phyloP scores from a whole-genome alignment of 2,888 invertebrate genomes.

The Xylota sylvarum region DNA sequence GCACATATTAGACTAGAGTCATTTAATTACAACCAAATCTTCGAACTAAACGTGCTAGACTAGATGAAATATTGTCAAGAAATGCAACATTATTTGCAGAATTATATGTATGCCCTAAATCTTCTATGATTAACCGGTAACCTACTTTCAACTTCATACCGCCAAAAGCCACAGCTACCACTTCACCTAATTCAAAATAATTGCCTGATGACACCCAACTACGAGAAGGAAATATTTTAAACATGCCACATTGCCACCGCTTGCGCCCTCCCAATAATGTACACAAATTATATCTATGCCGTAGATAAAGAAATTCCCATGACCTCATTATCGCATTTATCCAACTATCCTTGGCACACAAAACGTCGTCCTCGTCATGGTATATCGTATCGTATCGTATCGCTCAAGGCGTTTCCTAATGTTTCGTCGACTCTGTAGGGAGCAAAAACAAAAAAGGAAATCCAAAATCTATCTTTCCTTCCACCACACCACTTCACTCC shows the following conservation, averaged over 20 bases:
- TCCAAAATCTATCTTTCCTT: conserved; percentile 5
- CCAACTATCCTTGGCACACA: conserved; percentile 66
- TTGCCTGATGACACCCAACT: conserved; percentile 23
- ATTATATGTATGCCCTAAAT: too few relatives aligned
- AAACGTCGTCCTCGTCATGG: conserved; percentile 16
- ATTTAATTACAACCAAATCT: too few relatives aligned
- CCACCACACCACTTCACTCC: conserved; percentile 8
- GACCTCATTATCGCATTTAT: conserved; percentile 64
- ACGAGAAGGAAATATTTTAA: conserved; percentile 21
- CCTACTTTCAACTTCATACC: neutral
- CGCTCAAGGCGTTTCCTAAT: conserved; percentile 48
- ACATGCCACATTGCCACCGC: neutral
- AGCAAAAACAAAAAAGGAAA: conserved; percentile 1
- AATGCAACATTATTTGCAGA: too few relatives aligned
- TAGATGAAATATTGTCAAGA: too few relatives aligned
- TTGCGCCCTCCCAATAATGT: conserved; percentile 18
- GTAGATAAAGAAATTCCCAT: conserved; percentile 53
- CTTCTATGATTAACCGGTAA: neutral
- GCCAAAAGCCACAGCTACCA: neutral
- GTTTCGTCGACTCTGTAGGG: conserved; percentile 13
- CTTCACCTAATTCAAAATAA: conserved; percentile 37
- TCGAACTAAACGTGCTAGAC: too few relatives aligned
- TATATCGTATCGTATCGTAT: conserved; percentile 33
- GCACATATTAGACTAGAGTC: too few relatives aligned
- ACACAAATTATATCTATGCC: conserved; percentile 42